A percentile compares a stretch with the other conserved stretches of the same genome.
Conservation (phyloP, 2,113 vertebrate species). For the Microtus montanus region DNA sequence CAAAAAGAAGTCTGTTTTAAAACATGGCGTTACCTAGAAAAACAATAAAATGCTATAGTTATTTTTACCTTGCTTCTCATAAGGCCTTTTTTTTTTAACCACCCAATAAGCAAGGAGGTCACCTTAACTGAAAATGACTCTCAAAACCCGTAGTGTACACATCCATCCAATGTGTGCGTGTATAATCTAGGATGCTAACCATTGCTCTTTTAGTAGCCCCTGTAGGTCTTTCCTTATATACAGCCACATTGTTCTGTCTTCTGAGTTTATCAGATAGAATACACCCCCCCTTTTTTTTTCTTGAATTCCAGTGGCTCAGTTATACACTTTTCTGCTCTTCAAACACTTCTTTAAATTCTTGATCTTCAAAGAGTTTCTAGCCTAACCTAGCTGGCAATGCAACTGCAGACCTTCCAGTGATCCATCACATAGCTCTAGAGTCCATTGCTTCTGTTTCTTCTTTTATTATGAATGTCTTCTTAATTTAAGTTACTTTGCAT, state of each 20-base stretch:
- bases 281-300: not conserved
- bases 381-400: not conserved
- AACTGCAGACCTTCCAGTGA: not conserved
- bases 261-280: not conserved
- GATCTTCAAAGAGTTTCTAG: not conserved
- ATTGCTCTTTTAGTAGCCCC: not conserved
- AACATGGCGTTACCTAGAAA: not conserved
- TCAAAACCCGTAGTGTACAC: not conserved
- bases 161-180: not conserved
- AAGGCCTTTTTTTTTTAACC: not conserved
- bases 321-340: not conserved
- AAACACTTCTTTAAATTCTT: conserved; percentile 9
- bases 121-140: not conserved
- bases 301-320: not conserved
- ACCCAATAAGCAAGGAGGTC: not conserved
- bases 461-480: conserved; percentile 36
- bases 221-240: not conserved
- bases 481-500: conserved; percentile 4
- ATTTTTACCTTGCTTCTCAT: not conserved
- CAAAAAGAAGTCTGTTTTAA: not conserved
- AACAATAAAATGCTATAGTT: not conserved
- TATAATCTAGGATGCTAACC: not conserved
- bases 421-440: not conserved
- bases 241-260: not conserved
- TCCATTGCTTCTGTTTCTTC: conserved; percentile 33